A percentile compares a stretch with the other conserved stretches of the same genome.
Conservation (phyloP, 1,140 invertebrate genomes). For the Nixonia krombeini region DNA sequence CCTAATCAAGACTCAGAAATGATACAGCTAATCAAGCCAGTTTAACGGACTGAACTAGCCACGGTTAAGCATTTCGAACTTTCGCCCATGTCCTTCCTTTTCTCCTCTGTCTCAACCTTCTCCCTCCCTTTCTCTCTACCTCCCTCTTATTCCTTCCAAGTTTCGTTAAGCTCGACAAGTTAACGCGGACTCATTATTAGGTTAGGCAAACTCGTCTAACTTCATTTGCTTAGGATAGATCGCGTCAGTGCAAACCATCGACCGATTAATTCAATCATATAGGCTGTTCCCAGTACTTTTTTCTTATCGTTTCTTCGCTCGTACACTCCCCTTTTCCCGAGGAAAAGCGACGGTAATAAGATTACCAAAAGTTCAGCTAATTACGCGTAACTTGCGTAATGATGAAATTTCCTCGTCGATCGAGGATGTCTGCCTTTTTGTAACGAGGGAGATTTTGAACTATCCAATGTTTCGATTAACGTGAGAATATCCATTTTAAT, state of each 20-base stretch:
- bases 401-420: no score
- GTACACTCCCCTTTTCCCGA: not conserved
- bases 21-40: slow-evolving; percentile 23
- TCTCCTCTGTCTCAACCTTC: no score
- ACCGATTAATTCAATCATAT: slow-evolving; percentile 42
- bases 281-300: slow-evolving; percentile 4
- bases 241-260: slow-evolving; percentile 28
- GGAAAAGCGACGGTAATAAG: not conserved
- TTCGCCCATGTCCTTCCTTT: slow-evolving; percentile 25
- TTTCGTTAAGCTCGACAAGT: slow-evolving; percentile 43
- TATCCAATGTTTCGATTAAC: no score
- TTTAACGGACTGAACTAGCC: slow-evolving; percentile 25
- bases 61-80: slow-evolving; percentile 39
- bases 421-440: no score
- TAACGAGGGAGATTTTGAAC: no score
- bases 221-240: slow-evolving; percentile 46
- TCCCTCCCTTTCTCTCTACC: not conserved
- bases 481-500: no score
- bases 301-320: not conserved
- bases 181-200: slow-evolving; percentile 47
- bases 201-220: slow-evolving; percentile 44
- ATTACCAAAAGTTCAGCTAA: not conserved
- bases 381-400: no score
- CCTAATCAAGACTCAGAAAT: not conserved
- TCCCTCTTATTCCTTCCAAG: slow-evolving; percentile 13